phyloP scores from a whole-genome alignment of 2,888 invertebrate species.

The Hemicrepidius hirtus region DNA sequence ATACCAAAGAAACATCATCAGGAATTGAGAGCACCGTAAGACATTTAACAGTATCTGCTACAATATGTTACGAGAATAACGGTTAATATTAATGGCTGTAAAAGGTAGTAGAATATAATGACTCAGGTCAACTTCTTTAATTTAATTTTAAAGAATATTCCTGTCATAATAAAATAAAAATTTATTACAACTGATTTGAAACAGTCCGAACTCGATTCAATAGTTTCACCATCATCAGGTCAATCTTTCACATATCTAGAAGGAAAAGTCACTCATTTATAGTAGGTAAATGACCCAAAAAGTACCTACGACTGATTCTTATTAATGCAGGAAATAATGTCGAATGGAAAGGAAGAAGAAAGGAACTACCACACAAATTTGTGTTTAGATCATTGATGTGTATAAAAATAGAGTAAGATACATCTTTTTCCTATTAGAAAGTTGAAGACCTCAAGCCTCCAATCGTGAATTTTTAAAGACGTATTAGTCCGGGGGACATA shows the following conservation, averaged over 20 bases:
- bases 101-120: conserved; percentile 8
- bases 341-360: conserved; percentile 23
- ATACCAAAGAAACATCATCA: not conserved
- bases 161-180: too few species aligned
- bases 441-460: not conserved
- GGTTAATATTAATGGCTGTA: conserved; percentile 38
- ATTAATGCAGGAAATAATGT: conserved; percentile 19
- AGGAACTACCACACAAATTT: conserved; percentile 15
- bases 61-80: conserved; percentile 45
- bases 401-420: conserved; percentile 21
- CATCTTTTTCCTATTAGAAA: conserved; percentile 26
- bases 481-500: too few species aligned
- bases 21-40: conserved; percentile 45
- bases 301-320: not conserved
- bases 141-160: not conserved
- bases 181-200: not conserved
- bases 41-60: conserved; percentile 48
- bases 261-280: conserved; percentile 18
- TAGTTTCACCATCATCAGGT: conserved; percentile 3
- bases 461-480: too few species aligned
- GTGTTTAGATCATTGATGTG: conserved; percentile 14
- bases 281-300: conserved; percentile 29
- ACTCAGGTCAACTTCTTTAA: not conserved
- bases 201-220: not conserved
- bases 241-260: conserved; percentile 3